Percentiles rank a stretch among this genome's conserved stretches.
These are phyloP conservation scores for Aphaenogaster floridana DNA, from an alignment of 1,140 invertebrate species.

Conservation along the genomic window DNA sequence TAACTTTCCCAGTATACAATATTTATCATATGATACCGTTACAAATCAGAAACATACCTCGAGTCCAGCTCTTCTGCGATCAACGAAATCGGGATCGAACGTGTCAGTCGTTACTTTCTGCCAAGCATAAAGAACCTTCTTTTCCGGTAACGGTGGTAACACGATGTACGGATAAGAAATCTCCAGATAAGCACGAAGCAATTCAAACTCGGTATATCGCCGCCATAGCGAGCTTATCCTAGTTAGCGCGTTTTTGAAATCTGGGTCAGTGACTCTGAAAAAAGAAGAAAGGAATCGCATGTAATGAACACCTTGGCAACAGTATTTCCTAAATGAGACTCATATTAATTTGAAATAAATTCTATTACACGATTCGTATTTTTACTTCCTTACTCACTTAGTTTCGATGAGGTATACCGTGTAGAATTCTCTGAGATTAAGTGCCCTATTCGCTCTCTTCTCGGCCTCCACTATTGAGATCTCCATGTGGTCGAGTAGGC, in stretches of 20 bases:
- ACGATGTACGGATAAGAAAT: slow-evolving; percentile 93
- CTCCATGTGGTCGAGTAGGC: slow-evolving; percentile 92
- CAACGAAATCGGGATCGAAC: slow-evolving; percentile 95
- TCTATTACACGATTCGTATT: background rate
- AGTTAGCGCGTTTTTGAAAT: slow-evolving; percentile 89
- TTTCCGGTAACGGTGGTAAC: slow-evolving; percentile 93
- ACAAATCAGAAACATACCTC: slow-evolving; percentile 87
- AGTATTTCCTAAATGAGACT: background rate
- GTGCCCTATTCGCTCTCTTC: slow-evolving; percentile 92
- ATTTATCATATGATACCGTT: slow-evolving; percentile 40
- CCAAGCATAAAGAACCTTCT: slow-evolving; percentile 93
- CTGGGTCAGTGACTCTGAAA: slow-evolving; percentile 91
- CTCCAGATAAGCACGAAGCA: slow-evolving; percentile 92
- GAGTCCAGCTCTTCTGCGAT: slow-evolving; percentile 92
- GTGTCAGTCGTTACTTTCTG: slow-evolving; percentile 92
- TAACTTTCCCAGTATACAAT: slow-evolving; percentile 20
- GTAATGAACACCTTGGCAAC: background rate
- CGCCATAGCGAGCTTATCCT: slow-evolving; percentile 92
- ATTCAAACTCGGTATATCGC: slow-evolving; percentile 94
- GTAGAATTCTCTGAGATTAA: slow-evolving; percentile 94
- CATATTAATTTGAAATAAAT: background rate
- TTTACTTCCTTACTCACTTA: slow-evolving; percentile 88
- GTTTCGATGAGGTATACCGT: slow-evolving; percentile 95
- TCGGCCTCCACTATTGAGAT: slow-evolving; percentile 94
- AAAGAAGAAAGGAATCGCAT: slow-evolving; percentile 19